These are phyloP conservation scores for Sebastes schlegelii DNA, from an alignment of 2,113 vertebrate species.

Conservation along the genomic window DNA sequence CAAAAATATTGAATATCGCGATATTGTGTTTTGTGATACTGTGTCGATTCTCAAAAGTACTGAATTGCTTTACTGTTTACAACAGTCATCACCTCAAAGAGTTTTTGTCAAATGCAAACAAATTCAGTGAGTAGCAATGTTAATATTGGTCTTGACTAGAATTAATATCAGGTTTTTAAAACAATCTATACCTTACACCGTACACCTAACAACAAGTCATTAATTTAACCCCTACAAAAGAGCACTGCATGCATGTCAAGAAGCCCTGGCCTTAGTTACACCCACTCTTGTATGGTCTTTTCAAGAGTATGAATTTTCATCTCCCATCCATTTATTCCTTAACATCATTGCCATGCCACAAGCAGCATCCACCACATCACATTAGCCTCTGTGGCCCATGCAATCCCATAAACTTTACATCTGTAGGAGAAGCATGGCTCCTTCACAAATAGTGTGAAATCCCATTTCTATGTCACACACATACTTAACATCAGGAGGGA, in stretches of 20 bases:
- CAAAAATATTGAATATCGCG: too few species aligned
- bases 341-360: background rate
- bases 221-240: background rate
- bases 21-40: too few species aligned
- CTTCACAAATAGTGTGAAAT: constrained; percentile 10
- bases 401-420: background rate
- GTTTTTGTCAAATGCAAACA: background rate
- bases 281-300: background rate
- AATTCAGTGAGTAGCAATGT: background rate
- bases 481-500: background rate
- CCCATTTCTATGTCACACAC: background rate
- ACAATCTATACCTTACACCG: background rate
- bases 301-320: background rate
- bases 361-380: background rate
- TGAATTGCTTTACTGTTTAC: background rate
- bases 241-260: background rate
- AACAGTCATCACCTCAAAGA: background rate
- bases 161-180: background rate
- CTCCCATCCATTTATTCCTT: background rate
- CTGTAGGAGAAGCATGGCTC: background rate
- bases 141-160: background rate
- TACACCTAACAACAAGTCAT: background rate
- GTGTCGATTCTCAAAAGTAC: too few species aligned
- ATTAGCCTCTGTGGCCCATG: background rate
- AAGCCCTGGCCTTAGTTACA: background rate